A percentile compares a stretch with the other conserved stretches of the same genome.
These are phyloP conservation scores for Scomber japonicus DNA, from an alignment of 2,113 vertebrate species.

Conservation along the genomic window DNA sequence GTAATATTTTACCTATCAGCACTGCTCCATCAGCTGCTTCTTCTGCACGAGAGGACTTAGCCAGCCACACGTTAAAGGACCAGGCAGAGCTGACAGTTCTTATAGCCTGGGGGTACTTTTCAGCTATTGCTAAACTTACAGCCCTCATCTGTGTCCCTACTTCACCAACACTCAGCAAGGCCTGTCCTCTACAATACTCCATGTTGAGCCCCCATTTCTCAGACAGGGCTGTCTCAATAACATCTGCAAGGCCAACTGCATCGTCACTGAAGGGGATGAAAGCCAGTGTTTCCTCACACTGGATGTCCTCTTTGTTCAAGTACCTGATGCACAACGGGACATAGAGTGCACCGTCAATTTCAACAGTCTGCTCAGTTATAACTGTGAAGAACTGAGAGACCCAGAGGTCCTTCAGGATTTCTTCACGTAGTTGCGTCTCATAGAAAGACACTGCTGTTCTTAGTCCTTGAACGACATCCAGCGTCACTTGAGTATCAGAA, in stretches of 20 bases:
- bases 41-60: slow-evolving; percentile 70
- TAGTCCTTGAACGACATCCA: slow-evolving; percentile 26
- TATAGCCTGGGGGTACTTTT: slow-evolving; percentile 80
- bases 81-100: slow-evolving; percentile 78
- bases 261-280: slow-evolving; percentile 79
- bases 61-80: slow-evolving; percentile 83
- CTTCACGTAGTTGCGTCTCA: slow-evolving; percentile 76
- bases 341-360: slow-evolving; percentile 79
- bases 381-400: slow-evolving; percentile 85
- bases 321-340: slow-evolving; percentile 84
- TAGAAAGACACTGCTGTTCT: slow-evolving; percentile 78
- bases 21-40: slow-evolving; percentile 65
- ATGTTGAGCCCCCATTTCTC: slow-evolving; percentile 87
- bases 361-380: slow-evolving; percentile 77
- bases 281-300: slow-evolving; percentile 84
- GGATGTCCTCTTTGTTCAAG: slow-evolving; percentile 81
- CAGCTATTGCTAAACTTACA: slow-evolving; percentile 74
- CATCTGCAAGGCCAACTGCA: slow-evolving; percentile 68
- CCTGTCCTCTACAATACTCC: slow-evolving; percentile 84
- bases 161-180: slow-evolving; percentile 76
- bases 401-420: slow-evolving; percentile 84
- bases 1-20: slow-evolving; percentile 73
- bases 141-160: slow-evolving; percentile 79
- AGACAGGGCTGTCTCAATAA: slow-evolving; percentile 77
- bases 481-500: background rate